Base-by-base conservation (phyloP, 2,113 vertebrate species). In the Plestiodon gilberti region DNA sequence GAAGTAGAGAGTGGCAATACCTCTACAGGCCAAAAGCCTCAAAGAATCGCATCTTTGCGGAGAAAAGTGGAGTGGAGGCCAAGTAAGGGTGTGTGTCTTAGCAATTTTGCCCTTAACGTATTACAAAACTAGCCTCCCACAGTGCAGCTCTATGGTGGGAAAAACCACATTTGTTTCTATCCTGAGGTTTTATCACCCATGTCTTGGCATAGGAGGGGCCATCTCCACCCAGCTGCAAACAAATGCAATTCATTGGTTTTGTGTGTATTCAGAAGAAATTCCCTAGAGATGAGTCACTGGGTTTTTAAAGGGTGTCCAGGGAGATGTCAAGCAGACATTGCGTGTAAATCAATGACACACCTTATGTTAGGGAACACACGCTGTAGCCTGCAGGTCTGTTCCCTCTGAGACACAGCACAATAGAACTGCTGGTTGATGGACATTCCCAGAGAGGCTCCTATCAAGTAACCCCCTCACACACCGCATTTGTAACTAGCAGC, bases 261-360 rank as follows among this genome's bases (percentile, higher is more conserved):
- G 90, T 87, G 93, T 95, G 90, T 93, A 94, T 93, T 94, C 93
- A 94, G 91, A 93, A 88, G 85, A 93, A 94, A 95, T 95, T 94
- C 93, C 90, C 93, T 23, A 2, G 93, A 91, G 91, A 89, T 95
- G 94, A 95, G 71, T 95, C 94, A 94, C 23, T 64, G 75, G 64
- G 75, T 84, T 86, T 95, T 90, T 83, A 81, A 76, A 87, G 91
- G 88, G 88, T 94, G 91, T 92, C 93, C 92, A 88, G 92, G 89
- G 88, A 89, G 87, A 92, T 91, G 89, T 94, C 88, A 92, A 92
- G 87, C 82, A 81, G 87, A 28, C 65, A 88, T 89, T 90, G 87
- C 91, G 83, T 83, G 91, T 90, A 94, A 93, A 90, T 86, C 85
- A 67, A 82, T 2, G 85, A 87, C 93, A 95, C 94, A 94, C 95